These are phyloP conservation scores for Charanyca ferruginea DNA, from an alignment of 2,888 invertebrate genomes.

Conservation along the genomic window DNA sequence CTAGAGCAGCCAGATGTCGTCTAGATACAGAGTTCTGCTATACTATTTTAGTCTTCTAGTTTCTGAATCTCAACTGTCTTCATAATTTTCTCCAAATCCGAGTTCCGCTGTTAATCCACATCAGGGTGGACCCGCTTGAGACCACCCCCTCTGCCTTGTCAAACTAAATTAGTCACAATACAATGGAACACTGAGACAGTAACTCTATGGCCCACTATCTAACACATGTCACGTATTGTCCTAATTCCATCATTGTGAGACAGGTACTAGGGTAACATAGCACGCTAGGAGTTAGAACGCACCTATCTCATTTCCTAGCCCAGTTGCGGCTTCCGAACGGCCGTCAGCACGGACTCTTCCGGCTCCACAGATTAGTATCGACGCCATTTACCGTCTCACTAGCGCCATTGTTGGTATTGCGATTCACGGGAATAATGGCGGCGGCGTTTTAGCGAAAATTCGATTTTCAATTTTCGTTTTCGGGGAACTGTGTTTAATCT, in stretches of 20 bases:
- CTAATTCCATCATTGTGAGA: conserved; percentile 66
- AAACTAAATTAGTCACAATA: conserved; percentile 60
- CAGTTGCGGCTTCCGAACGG: conserved; percentile 89
- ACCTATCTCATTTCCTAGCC: conserved; percentile 91
- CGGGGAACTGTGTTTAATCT: conserved; percentile 34
- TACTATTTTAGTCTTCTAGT: neutral
- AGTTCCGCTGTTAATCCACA: conserved; percentile 2
- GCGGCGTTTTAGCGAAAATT: conserved; percentile 54
- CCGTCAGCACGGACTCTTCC: conserved; percentile 87
- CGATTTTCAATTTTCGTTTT: conserved; percentile 64
- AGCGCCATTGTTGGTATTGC: conserved; percentile 84
- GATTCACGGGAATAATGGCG: conserved; percentile 72
- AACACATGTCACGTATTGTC: conserved; percentile 61
- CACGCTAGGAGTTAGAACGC: conserved; percentile 81
- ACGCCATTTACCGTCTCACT: conserved; percentile 86
- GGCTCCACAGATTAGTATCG: conserved; percentile 90
- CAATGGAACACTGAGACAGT: conserved; percentile 57
- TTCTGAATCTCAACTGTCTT: neutral
- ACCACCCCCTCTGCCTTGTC: conserved; percentile 6
- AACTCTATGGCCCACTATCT: conserved; percentile 43
- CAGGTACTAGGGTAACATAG: conserved; percentile 70
- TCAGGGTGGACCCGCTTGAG: neutral
- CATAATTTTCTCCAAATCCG: conserved; percentile 9
- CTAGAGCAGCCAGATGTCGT: neutral
- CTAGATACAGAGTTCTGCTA: conserved; percentile 10